phyloP scores from a whole-genome alignment of 1,140 invertebrate species.

The Bombyx mori region DNA sequence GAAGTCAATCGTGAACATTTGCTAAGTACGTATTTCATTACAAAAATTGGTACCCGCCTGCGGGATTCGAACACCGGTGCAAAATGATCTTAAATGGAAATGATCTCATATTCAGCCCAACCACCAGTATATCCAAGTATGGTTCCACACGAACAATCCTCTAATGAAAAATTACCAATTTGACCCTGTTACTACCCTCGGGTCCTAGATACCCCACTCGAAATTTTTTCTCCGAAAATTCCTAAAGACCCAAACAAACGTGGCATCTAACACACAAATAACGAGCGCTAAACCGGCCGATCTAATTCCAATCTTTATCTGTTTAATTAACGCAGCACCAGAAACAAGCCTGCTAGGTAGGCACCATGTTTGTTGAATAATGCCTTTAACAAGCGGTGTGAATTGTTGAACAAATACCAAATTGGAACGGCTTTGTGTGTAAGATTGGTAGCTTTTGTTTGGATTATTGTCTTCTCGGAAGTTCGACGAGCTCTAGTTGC shows the following conservation, averaged over 20 bases:
- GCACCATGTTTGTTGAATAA: constrained; percentile 26
- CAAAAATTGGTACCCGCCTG: too few relatives aligned
- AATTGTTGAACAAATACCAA: constrained; percentile 29
- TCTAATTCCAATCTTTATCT: constrained; percentile 49
- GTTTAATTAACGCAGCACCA: constrained; percentile 33
- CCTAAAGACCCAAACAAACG: constrained; percentile 4
- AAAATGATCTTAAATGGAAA: too few relatives aligned
- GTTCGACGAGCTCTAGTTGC: background rate
- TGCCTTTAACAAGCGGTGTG: constrained; percentile 26
- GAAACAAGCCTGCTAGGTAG: constrained; percentile 23
- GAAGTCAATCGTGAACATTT: too few relatives aligned
- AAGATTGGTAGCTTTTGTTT: constrained; percentile 39
- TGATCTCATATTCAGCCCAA: too few relatives aligned
- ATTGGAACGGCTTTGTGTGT: constrained; percentile 38
- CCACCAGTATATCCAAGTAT: too few relatives aligned
- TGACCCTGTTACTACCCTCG: too few relatives aligned
- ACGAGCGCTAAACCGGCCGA: constrained; percentile 18
- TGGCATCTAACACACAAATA: constrained; percentile 15
- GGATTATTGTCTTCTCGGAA: constrained; percentile 27
- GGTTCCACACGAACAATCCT: too few relatives aligned
- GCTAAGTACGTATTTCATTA: too few relatives aligned
- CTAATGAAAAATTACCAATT: too few relatives aligned
- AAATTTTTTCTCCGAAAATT: background rate
- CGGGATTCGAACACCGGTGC: too few relatives aligned
- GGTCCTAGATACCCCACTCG: too few relatives aligned